Evolutionary conservation across 2,797 vertebrate species (phyloP).

Genomic region (Betta splendens): DNA sequence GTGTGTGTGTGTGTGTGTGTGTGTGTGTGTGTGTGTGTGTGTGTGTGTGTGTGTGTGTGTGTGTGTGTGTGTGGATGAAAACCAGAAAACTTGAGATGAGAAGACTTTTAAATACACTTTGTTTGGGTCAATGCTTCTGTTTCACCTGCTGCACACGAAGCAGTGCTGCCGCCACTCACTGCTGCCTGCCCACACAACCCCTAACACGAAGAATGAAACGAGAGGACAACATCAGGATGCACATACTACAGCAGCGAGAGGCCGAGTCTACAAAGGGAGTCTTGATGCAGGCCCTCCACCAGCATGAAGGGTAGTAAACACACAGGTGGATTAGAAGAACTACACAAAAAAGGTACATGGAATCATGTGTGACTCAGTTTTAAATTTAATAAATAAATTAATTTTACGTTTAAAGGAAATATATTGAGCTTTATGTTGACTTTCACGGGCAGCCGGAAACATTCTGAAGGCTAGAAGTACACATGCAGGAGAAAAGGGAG

Average conservation of each 20-base stretch:
- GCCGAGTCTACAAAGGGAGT: neutral
- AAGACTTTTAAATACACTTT: neutral
- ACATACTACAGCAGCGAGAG: neutral
- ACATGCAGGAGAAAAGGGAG: conserved; percentile 6
- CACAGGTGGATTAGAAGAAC: neutral
- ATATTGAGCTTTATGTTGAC: neutral
- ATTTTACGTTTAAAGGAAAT: neutral
- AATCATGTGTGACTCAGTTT: too few relatives aligned
- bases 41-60: neutral
- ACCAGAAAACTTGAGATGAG: neutral
- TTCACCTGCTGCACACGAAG: conserved; percentile 1
- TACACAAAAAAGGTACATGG: neutral
- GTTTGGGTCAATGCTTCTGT: neutral
- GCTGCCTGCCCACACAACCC: neutral
- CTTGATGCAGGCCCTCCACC: neutral
- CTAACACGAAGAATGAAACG: neutral
- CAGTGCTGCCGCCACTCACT: neutral
- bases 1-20: conserved; percentile 8
- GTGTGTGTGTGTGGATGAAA: conserved; percentile 9
- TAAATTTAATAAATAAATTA: neutral
- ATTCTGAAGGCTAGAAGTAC: neutral
- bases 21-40: neutral
- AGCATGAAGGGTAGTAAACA: neutral
- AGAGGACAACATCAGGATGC: neutral
- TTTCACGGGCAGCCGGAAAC: neutral